phyloP scores from a whole-genome alignment of 2,797 vertebrate genomes.

The Tokudaia muenninki region DNA sequence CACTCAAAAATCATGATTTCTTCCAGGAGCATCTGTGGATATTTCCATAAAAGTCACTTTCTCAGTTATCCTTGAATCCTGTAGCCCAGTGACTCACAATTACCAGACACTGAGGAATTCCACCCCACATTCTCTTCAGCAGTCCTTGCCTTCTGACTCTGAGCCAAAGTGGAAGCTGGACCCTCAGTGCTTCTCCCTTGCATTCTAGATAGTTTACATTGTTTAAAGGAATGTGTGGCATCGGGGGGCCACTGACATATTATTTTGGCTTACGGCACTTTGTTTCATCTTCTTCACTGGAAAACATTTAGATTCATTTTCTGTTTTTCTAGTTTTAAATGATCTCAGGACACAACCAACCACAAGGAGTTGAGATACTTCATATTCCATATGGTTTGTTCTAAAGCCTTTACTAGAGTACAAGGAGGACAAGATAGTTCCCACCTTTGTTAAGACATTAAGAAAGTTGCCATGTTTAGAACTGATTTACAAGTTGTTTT shows the following conservation, averaged over 20 bases:
- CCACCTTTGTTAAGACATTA: background rate
- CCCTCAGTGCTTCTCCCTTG: background rate
- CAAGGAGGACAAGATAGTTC: no score
- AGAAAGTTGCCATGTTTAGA: background rate
- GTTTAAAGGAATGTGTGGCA: background rate
- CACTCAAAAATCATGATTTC: background rate
- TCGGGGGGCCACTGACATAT: background rate
- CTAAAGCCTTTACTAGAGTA: background rate
- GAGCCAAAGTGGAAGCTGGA: background rate
- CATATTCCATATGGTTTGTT: background rate
- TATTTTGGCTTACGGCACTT: background rate
- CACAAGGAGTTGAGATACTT: background rate
- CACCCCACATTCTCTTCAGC: background rate
- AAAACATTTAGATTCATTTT: background rate
- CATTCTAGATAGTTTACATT: background rate
- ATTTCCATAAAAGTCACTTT: background rate
- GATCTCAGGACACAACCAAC: background rate
- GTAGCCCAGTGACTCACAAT: background rate
- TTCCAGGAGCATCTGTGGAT: background rate
- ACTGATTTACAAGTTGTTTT: background rate
- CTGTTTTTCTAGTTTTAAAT: background rate
- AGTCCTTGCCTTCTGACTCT: background rate
- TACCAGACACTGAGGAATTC: background rate
- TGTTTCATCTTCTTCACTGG: background rate
- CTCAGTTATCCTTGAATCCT: background rate